Conservation (phyloP, 2,888 invertebrate genomes). For the Teleogryllus oceanicus region DNA sequence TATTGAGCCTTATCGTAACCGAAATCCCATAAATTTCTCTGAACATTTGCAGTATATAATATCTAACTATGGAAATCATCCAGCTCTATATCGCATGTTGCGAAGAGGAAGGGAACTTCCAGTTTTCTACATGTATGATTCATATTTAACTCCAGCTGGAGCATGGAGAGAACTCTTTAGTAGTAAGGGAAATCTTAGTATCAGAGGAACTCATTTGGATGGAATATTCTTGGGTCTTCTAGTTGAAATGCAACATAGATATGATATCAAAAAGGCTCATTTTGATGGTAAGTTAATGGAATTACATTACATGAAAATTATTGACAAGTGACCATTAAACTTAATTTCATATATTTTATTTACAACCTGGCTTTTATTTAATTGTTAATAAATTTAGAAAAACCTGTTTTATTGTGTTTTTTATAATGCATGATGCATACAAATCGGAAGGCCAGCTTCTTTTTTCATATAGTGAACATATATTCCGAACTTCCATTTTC, state of each 20-base stretch:
- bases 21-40: slow-evolving; percentile 51
- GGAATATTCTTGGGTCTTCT: slow-evolving; percentile 59
- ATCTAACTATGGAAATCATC: slow-evolving; percentile 52
- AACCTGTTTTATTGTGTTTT: background rate
- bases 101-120: slow-evolving; percentile 49
- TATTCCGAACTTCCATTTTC: too few relatives aligned
- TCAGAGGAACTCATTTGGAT: slow-evolving; percentile 55
- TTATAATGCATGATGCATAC: slow-evolving; percentile 4
- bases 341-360: too few relatives aligned
- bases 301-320: slow-evolving; percentile 20
- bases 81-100: slow-evolving; percentile 53
- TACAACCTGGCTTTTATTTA: too few relatives aligned
- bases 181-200: slow-evolving; percentile 48
- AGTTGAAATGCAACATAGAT: slow-evolving; percentile 54
- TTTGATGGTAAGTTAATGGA: slow-evolving; percentile 49
- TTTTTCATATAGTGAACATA: slow-evolving; percentile 36
- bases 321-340: too few relatives aligned
- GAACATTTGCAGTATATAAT: slow-evolving; percentile 50
- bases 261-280: slow-evolving; percentile 53
- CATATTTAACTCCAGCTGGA: slow-evolving; percentile 54
- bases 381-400: slow-evolving; percentile 38
- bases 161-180: slow-evolving; percentile 55
- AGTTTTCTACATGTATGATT: slow-evolving; percentile 64
- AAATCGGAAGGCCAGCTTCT: slow-evolving; percentile 19
- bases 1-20: slow-evolving; percentile 56